phyloP scores from a whole-genome alignment of 2,888 invertebrate species.

The Chloromyia formosa region DNA sequence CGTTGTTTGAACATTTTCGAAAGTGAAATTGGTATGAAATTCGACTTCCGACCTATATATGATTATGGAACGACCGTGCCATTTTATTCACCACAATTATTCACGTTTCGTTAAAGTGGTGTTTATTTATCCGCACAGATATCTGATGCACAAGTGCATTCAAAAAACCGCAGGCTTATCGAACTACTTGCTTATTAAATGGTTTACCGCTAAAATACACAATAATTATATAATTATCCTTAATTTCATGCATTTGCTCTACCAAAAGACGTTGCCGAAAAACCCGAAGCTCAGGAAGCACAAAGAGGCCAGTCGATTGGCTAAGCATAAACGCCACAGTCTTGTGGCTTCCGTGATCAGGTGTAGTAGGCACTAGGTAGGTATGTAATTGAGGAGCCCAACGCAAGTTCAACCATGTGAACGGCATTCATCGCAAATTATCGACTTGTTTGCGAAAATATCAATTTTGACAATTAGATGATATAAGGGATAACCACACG shows the following conservation, averaged over 20 bases:
- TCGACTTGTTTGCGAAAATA: slow-evolving; percentile 36
- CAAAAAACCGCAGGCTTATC: too few species aligned
- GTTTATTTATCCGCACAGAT: too few species aligned
- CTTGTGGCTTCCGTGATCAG: slow-evolving; percentile 29
- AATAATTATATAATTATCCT: slow-evolving; percentile 40
- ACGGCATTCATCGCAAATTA: slow-evolving; percentile 33
- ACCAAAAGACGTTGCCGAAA: background rate
- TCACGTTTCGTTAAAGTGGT: too few species aligned
- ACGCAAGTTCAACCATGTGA: slow-evolving; percentile 25
- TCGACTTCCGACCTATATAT: too few species aligned
- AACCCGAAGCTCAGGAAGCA: background rate
- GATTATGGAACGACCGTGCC: too few species aligned
- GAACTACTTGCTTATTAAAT: slow-evolving; percentile 1
- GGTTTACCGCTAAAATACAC: slow-evolving; percentile 37
- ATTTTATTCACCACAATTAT: too few species aligned
- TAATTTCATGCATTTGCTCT: slow-evolving; percentile 37
- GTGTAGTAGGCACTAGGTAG: background rate
- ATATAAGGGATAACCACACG: background rate
- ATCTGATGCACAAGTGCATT: too few species aligned
- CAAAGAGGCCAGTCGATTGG: background rate
- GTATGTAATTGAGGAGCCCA: slow-evolving; percentile 4
- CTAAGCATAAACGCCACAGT: background rate
- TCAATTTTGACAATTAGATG: slow-evolving; percentile 23
- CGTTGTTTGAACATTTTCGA: too few species aligned
- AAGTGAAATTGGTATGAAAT: too few species aligned